Conservation (phyloP, 2,113 vertebrate species). For the Anarrhichthys ocellatus region DNA sequence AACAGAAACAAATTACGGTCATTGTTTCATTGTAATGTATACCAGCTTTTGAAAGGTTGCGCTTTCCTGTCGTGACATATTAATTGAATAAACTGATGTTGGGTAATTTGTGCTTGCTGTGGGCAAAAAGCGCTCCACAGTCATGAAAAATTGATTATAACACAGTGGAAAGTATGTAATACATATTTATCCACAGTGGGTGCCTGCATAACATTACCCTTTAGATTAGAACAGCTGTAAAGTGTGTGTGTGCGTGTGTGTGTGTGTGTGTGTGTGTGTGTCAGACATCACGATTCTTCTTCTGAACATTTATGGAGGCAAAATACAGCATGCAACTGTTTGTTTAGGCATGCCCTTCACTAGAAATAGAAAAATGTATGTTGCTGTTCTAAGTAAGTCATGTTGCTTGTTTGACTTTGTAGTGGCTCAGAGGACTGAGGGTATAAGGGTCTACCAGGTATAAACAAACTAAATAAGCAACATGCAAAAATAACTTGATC, state of each 20-base stretch:
- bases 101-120: slow-evolving; percentile 5
- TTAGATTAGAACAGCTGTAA: background rate
- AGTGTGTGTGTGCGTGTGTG: background rate
- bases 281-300: background rate
- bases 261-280: background rate
- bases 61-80: background rate
- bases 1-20: background rate
- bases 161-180: slow-evolving; percentile 8
- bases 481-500: background rate
- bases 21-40: background rate
- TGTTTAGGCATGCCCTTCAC: background rate
- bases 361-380: background rate
- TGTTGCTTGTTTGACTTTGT: background rate
- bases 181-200: slow-evolving; percentile 17
- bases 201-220: slow-evolving; percentile 1
- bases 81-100: slow-evolving; percentile 1
- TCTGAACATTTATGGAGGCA: background rate
- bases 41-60: background rate
- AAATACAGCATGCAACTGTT: background rate
- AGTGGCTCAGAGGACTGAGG: background rate
- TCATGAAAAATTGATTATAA: slow-evolving; percentile 1
- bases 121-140: background rate
- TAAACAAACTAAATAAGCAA: background rate
- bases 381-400: background rate
- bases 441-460: background rate